Base-by-base conservation (phyloP, 1,140 invertebrate genomes). In the Drosophila elegans region DNA sequence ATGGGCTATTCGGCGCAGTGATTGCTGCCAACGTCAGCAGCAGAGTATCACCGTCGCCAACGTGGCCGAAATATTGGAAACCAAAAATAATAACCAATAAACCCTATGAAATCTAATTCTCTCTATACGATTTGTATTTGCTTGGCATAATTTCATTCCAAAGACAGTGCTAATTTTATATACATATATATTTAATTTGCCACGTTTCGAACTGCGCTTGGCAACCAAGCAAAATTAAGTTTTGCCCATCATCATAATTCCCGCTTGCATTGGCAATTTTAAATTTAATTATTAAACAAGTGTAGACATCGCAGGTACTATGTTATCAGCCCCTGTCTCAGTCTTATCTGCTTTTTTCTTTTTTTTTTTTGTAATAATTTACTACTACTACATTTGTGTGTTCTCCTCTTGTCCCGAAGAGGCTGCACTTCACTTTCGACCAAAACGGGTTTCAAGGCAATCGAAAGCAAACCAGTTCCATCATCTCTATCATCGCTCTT, bases 361-460 rank as follows among this genome's bases (percentile, higher is more conserved):
- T 75, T 55, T 55, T 66, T 13, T 9, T n/a, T 10, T 32, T 21
- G 36, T 21, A 11, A 16, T 51, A 39, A 27, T 5, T 10, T 10
- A 11, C n/a, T 32, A 9, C 5, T 39, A 66, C 27, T 27, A 38
- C 29, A 21, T 21, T 34, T 36, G 16, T 32, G 16, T 48, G 16
- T 21, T 21, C 16, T 21, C 16, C 16, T 63, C 34, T 32, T n/a
- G 11, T 12, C 41, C n/a, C 16, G 39, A 29, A 27, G 52, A 36
- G 27, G 42, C 25, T 71, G 83, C 83, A 83, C 82, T 86, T 86
- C 82, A 86, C 82, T 86, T 86, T 86, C 82, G 74, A 34, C 49
- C 49, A 56, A 86, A 88, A 86, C 82, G 53, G n/a, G 82, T 88
- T 88, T 85, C 48, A 56, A 60, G 62, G 74, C 45, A 45, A 61